These are phyloP conservation scores for Entomobrya multifasciata DNA, from an alignment of 2,888 invertebrate species.

Conservation along the genomic window DNA sequence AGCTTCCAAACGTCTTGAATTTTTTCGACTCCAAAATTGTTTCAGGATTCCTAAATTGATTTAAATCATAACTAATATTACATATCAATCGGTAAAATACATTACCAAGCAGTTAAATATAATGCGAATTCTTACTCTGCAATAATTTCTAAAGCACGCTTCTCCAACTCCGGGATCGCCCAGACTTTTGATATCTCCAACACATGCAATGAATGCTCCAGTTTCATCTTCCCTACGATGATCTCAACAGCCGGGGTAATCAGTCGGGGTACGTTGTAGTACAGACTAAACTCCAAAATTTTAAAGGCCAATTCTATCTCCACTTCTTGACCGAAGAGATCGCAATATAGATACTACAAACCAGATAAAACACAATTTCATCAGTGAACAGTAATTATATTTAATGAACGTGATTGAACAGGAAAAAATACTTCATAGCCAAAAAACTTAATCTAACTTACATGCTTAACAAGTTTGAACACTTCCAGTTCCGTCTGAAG, in stretches of 20 bases:
- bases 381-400: conserved; percentile 42
- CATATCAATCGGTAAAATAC: not conserved
- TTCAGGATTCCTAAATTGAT: conserved; percentile 14
- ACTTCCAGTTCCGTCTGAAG: not conserved
- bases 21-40: not conserved
- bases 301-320: not conserved
- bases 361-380: too few relatives aligned
- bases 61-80: not conserved
- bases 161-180: not conserved
- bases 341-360: too few relatives aligned
- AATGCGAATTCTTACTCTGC: conserved; percentile 37
- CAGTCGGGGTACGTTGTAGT: not conserved
- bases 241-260: not conserved
- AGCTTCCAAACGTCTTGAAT: conserved; percentile 30
- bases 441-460: not conserved
- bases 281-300: conserved; percentile 23
- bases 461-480: conserved; percentile 4
- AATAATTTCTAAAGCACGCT: too few relatives aligned
- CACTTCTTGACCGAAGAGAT: not conserved
- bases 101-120: not conserved
- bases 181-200: conserved; percentile 3
- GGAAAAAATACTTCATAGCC: not conserved
- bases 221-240: not conserved
- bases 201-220: conserved; percentile 10
- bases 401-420: not conserved